phyloP scores from a whole-genome alignment of 2,888 invertebrate species.

The Trachelus troglodyta region DNA sequence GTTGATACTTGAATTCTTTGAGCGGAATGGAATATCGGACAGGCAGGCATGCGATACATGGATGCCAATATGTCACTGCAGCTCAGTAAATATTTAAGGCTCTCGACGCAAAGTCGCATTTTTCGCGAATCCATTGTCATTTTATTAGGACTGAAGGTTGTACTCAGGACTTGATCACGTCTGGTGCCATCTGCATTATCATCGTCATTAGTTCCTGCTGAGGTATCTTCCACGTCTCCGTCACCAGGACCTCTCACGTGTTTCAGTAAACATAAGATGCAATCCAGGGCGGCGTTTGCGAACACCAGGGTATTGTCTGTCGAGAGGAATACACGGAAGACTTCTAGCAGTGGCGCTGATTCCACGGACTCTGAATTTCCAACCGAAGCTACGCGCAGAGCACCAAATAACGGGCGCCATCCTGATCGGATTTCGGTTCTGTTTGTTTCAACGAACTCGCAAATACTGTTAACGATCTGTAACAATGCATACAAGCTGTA shows the following conservation, averaged over 20 bases:
- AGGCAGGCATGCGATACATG: conserved; percentile 95
- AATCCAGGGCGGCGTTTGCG: conserved; percentile 93
- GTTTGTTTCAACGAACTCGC: conserved; percentile 96
- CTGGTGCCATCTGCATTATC: conserved; percentile 44
- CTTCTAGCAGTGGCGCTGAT: conserved; percentile 83
- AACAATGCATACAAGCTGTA: conserved; percentile 38
- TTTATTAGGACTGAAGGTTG: neutral
- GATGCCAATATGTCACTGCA: conserved; percentile 89
- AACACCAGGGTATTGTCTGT: conserved; percentile 95
- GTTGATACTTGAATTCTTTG: conserved; percentile 84
- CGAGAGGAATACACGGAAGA: conserved; percentile 92
- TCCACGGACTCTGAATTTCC: conserved; percentile 77
- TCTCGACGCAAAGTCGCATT: conserved; percentile 77
- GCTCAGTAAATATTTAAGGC: conserved; percentile 85
- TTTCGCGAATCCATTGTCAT: conserved; percentile 39
- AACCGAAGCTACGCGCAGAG: conserved; percentile 82
- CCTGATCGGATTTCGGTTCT: conserved; percentile 94
- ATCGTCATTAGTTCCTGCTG: conserved; percentile 11
- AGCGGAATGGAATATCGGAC: conserved; percentile 91
- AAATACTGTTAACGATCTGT: conserved; percentile 93
- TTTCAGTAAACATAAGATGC: conserved; percentile 88
- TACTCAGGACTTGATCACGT: neutral
- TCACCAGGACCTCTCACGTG: conserved; percentile 80
- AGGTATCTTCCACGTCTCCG: conserved; percentile 66
- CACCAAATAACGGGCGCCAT: conserved; percentile 96